Percentiles rank a stretch among this genome's conserved stretches.
phyloP scores from a whole-genome alignment of 2,888 invertebrate genomes.

The Ennomos erosarius region DNA sequence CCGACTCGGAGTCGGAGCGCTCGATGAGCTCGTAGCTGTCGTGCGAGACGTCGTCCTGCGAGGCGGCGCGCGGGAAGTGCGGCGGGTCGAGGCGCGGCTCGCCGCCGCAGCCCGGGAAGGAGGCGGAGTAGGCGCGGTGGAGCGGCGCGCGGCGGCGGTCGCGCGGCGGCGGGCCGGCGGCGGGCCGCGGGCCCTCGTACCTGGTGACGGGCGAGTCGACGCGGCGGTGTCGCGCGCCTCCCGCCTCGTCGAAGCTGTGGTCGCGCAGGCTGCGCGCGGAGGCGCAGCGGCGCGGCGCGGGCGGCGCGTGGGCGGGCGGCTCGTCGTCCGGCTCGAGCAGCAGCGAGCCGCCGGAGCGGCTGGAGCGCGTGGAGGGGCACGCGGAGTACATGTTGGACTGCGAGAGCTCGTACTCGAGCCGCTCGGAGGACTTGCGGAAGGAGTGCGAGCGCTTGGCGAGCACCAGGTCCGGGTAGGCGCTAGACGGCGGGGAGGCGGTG shows the following conservation, averaged over 20 bases:
- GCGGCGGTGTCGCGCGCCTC: slow-evolving; percentile 84
- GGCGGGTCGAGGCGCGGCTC: slow-evolving; percentile 87
- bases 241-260: slow-evolving; percentile 90
- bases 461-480: slow-evolving; percentile 79
- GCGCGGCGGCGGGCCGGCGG: slow-evolving; percentile 81
- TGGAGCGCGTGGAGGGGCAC: slow-evolving; percentile 71
- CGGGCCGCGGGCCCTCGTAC: slow-evolving; percentile 81
- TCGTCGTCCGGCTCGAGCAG: slow-evolving; percentile 57
- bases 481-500: slow-evolving; percentile 69
- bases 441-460: slow-evolving; percentile 76
- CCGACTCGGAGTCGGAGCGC: slow-evolving; percentile 88
- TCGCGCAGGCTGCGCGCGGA: slow-evolving; percentile 93
- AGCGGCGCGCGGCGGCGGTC: slow-evolving; percentile 86
- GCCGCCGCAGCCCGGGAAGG: slow-evolving; percentile 92
- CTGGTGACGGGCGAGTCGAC: slow-evolving; percentile 63
- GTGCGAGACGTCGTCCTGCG: slow-evolving; percentile 94
- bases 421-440: slow-evolving; percentile 75
- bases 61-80: slow-evolving; percentile 88
- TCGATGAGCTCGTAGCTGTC: slow-evolving; percentile 95
- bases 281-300: slow-evolving; percentile 84
- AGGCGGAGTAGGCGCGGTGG: slow-evolving; percentile 92
- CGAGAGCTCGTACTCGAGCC: slow-evolving; percentile 85
- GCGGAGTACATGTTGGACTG: slow-evolving; percentile 85
- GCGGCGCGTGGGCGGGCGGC: slow-evolving; percentile 31
- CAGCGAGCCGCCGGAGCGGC: slow-evolving; percentile 64